phyloP scores from a whole-genome alignment of 1,140 invertebrate species.

The Araneus ventricosus region DNA sequence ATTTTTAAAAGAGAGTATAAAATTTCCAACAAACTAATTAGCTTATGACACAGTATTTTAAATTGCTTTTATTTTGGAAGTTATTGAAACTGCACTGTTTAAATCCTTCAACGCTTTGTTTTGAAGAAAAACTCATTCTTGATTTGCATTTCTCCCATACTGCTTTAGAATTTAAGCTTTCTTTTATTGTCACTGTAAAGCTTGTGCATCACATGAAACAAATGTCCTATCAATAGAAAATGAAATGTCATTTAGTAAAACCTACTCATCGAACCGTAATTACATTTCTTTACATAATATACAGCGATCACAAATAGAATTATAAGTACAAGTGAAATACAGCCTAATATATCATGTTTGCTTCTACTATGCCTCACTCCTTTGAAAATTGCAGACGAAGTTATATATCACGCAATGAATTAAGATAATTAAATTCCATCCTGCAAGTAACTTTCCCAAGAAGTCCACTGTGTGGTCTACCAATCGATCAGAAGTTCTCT shows the following conservation, averaged over 20 bases:
- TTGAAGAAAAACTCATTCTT: too few relatives aligned
- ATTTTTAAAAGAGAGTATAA: too few relatives aligned
- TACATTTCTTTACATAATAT: neutral
- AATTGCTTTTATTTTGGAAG: too few relatives aligned
- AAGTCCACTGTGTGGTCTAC: constrained; percentile 14
- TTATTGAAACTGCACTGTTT: too few relatives aligned
- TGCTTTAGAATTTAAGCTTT: too few relatives aligned
- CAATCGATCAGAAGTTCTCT: neutral
- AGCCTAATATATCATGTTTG: neutral
- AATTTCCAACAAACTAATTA: too few relatives aligned
- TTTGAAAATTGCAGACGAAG: neutral
- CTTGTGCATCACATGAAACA: too few relatives aligned
- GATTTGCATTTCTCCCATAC: too few relatives aligned
- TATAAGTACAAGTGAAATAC: neutral
- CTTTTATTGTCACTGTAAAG: too few relatives aligned
- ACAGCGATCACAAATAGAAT: neutral
- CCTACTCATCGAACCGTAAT: neutral
- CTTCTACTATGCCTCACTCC: neutral
- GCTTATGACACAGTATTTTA: too few relatives aligned
- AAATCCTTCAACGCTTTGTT: too few relatives aligned
- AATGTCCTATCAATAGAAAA: too few relatives aligned
- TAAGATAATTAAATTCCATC: neutral
- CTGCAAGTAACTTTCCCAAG: neutral
- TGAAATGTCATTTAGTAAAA: neutral
- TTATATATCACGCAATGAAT: neutral